Evolutionary conservation across 2,888 invertebrate species (phyloP).

Genomic region (Volucella inanis): DNA sequence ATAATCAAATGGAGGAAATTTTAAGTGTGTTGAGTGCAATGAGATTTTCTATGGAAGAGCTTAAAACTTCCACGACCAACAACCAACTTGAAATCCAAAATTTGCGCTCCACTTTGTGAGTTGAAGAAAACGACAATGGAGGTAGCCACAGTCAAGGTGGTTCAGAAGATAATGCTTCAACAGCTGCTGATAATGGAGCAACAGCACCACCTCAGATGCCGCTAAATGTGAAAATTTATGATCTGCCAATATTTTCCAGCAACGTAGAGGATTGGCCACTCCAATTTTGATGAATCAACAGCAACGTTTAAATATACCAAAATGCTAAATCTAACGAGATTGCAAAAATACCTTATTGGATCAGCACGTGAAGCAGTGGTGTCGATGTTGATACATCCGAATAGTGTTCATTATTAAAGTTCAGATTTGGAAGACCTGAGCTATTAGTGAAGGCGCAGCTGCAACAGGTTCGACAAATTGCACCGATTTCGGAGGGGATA

Average conservation of each 20-base stretch:
- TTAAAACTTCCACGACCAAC: constrained; percentile 1
- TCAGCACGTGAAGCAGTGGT: constrained; percentile 53
- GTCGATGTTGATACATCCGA: constrained; percentile 57
- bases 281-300: constrained; percentile 40
- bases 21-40: constrained; percentile 8
- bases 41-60: neutral
- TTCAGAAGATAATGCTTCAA: neutral
- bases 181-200: neutral
- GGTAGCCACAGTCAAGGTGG: neutral
- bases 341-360: constrained; percentile 54
- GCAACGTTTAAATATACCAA: constrained; percentile 47
- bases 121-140: neutral
- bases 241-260: constrained; percentile 63
- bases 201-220: too few species aligned
- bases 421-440: constrained; percentile 61
- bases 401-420: constrained; percentile 52
- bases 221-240: constrained; percentile 28
- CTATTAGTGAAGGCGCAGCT: constrained; percentile 54
- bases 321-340: constrained; percentile 43
- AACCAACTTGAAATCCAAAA: neutral
- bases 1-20: too few species aligned
- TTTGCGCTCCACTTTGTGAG: neutral
- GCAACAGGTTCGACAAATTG: neutral
- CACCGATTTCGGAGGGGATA: neutral
- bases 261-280: constrained; percentile 68